Percentiles rank a stretch among this genome's conserved stretches.
phyloP scores from a whole-genome alignment of 2,113 vertebrate genomes.

The Sphyrna mokarran region DNA sequence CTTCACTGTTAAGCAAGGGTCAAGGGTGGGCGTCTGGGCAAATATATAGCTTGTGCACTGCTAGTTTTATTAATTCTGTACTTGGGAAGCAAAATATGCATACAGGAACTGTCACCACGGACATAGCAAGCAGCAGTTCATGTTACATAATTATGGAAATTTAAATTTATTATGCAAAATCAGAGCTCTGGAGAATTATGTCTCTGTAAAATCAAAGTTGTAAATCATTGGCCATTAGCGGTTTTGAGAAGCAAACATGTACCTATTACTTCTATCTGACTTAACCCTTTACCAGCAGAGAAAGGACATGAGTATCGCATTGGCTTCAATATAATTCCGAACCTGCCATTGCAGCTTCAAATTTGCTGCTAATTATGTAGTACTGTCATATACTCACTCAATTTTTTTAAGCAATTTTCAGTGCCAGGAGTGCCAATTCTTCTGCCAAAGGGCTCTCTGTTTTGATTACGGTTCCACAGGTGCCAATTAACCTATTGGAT shows the following conservation, averaged over 20 bases:
- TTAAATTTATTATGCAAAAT: conserved; percentile 27
- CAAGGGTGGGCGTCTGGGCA: no score
- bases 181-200: background rate
- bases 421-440: background rate
- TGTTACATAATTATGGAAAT: conserved; percentile 34
- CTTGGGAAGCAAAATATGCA: background rate
- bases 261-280: background rate
- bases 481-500: background rate
- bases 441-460: background rate
- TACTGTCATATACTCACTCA: background rate
- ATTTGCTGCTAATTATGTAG: background rate
- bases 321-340: background rate
- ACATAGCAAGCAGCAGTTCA: background rate
- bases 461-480: background rate
- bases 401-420: background rate
- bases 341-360: background rate
- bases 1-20: background rate
- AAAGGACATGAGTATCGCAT: no score
- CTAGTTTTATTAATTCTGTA: background rate
- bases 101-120: background rate
- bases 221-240: conserved; percentile 27
- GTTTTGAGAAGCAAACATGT: background rate
- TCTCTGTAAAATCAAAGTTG: conserved; percentile 10
- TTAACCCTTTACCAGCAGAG: background rate
- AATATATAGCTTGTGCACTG: background rate